A percentile compares a stretch with the other conserved stretches of the same genome.
Conservation (phyloP, 92 coral and sea anemone species). For the Plumapathes pennacea region DNA sequence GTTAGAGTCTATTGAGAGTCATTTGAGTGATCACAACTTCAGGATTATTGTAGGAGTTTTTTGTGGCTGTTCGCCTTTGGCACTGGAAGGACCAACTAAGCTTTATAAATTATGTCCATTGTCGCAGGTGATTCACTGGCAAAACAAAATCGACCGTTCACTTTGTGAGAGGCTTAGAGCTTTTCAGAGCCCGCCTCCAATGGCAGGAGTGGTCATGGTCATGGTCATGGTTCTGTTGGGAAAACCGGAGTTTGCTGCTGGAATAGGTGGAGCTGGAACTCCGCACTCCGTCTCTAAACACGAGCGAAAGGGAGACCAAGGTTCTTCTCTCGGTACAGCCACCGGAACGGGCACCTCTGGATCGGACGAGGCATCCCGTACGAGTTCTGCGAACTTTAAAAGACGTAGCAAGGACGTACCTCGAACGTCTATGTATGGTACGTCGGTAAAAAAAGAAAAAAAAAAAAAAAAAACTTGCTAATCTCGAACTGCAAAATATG, state of each 20-base stretch:
- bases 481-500: too few species aligned
- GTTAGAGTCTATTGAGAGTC: too few species aligned
- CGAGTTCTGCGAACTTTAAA: conserved; percentile 78
- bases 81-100: too few species aligned
- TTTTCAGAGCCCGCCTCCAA: conserved; percentile 94
- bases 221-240: conserved; percentile 96
- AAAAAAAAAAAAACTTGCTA: too few species aligned
- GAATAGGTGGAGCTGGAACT: conserved; percentile 76
- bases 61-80: too few species aligned
- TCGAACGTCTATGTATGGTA: too few species aligned
- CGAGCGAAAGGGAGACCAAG: conserved; percentile 66
- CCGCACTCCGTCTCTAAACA: conserved; percentile 57
- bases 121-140: conserved; percentile 78
- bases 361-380: conserved; percentile 84
- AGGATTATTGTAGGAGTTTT: neutral
- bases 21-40: neutral
- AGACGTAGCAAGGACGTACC: too few species aligned
- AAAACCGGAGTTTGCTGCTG: conserved; percentile 88
- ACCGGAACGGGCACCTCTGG: too few species aligned
- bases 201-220: conserved; percentile 99
- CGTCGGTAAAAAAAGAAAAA: too few species aligned
- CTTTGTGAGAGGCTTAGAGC: conserved; percentile 92
- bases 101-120: too few species aligned
- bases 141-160: conserved; percentile 84
- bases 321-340: conserved; percentile 60